These are phyloP conservation scores for Diplolepis rosae DNA, from an alignment of 2,888 invertebrate genomes.

Conservation along the genomic window DNA sequence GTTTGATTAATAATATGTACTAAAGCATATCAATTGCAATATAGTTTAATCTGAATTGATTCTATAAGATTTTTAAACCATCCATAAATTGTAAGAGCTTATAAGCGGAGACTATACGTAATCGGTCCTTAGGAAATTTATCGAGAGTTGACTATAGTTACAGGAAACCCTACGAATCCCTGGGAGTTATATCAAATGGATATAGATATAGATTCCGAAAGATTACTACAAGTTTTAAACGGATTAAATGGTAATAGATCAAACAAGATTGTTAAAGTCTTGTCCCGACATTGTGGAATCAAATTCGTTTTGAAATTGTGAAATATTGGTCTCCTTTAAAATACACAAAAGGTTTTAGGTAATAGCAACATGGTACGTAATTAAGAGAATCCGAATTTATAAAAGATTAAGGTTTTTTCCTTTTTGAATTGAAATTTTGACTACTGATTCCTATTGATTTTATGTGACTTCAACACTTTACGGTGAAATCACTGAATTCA, in stretches of 20 bases:
- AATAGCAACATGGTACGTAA: neutral
- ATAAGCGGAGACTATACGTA: neutral
- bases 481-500: too few relatives aligned
- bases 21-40: too few relatives aligned
- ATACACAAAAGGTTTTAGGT: too few relatives aligned
- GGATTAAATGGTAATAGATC: slow-evolving; percentile 44
- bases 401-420: too few relatives aligned
- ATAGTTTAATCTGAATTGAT: too few relatives aligned
- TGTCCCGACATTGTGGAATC: neutral
- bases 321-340: neutral
- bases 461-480: too few relatives aligned
- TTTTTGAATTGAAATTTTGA: too few relatives aligned
- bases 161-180: slow-evolving; percentile 38
- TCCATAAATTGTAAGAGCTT: neutral
- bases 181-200: slow-evolving; percentile 44
- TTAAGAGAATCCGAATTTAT: too few relatives aligned
- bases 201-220: slow-evolving; percentile 39
- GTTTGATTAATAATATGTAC: neutral
- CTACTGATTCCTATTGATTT: too few relatives aligned
- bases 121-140: slow-evolving; percentile 13
- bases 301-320: neutral
- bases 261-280: slow-evolving; percentile 39
- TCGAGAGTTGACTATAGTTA: slow-evolving; percentile 28
- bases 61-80: neutral
- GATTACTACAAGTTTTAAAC: slow-evolving; percentile 43